Evolutionary conservation across 2,797 vertebrate species (phyloP), one percentile per base, ranked within the genome.

Genomic region (Diglossa cyanea): DNA sequence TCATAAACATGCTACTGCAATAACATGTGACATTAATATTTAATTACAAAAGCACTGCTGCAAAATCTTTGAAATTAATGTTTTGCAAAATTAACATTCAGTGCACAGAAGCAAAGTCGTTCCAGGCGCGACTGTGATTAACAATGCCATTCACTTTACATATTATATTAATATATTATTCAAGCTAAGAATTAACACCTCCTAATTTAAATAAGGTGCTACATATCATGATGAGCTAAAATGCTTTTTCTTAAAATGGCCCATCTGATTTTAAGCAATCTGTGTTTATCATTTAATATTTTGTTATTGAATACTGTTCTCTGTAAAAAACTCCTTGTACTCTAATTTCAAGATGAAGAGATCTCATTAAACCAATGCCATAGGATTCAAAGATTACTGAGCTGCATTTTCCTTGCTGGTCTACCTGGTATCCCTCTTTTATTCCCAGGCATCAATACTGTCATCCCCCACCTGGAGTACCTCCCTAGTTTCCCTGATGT

Each of bases 81-180:
- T 98, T 98, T 98, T 98, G 98, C 98, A 98, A 98, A 98, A 98
- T 98, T 98, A 98, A 98, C 98, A 98, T 98, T 98, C 98, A 98
- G 98, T 97, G 98, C 98, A 98, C 98, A 98, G 98, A 98, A 98
- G 98, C 98, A 98, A 98, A 98, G 98, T 98, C 98, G 98, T 98
- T 98, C 97, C 98, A 98, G 98, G 98, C 98, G 98, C 98, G 98
- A 98, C 98, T 98, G 98, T 98, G 98, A 98, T 98, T 98, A 98
- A 98, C 98, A 98, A 98, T 98, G 98, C 98, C 98, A 98, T 98
- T 98, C 98, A 98, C 98, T 98, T 98, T 98, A 98, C 98, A 98
- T 98, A 98, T 98, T 98, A 98, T 98, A 98, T 98, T 98, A 98
- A 98, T 98, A 98, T 98, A 98, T 98, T 98, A 98, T 98, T 98